Evolutionary conservation across 2,113 vertebrate species (phyloP).

Genomic region (Melanocharis versteri): DNA sequence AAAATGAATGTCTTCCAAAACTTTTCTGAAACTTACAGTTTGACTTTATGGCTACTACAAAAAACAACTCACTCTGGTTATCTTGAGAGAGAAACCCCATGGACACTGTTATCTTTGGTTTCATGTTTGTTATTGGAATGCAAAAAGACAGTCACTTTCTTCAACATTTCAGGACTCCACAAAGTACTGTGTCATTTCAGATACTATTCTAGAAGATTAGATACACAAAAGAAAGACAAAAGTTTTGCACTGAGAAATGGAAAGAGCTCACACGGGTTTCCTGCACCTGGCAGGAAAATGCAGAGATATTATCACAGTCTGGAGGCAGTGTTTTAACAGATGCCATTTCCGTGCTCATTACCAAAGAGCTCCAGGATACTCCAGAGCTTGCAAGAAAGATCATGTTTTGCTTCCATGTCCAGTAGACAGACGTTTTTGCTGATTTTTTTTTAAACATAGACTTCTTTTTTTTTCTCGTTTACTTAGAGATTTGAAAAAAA

Average conservation of each 20-base stretch:
- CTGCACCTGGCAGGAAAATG: slow-evolving; percentile 57
- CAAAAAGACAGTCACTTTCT: not conserved
- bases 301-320: not conserved
- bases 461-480: not conserved
- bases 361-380: not conserved
- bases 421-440: not conserved
- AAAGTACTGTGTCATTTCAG: not conserved
- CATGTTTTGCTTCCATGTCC: not conserved
- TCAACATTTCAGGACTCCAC: not conserved
- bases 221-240: not conserved
- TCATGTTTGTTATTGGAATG: not conserved
- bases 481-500: not conserved
- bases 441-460: not conserved
- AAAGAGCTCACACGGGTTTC: not conserved
- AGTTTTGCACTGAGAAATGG: not conserved
- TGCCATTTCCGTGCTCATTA: not conserved
- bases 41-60: not conserved
- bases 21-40: not conserved
- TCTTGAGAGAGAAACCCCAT: not conserved
- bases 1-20: not conserved
- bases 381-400: not conserved
- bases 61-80: not conserved
- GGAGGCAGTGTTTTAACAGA: slow-evolving; percentile 18
- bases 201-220: slow-evolving; percentile 1
- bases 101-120: not conserved